A percentile compares a stretch with the other conserved stretches of the same genome.
These are phyloP conservation scores for Piaya cayana DNA, from an alignment of 2,113 vertebrate species.

Conservation along the genomic window DNA sequence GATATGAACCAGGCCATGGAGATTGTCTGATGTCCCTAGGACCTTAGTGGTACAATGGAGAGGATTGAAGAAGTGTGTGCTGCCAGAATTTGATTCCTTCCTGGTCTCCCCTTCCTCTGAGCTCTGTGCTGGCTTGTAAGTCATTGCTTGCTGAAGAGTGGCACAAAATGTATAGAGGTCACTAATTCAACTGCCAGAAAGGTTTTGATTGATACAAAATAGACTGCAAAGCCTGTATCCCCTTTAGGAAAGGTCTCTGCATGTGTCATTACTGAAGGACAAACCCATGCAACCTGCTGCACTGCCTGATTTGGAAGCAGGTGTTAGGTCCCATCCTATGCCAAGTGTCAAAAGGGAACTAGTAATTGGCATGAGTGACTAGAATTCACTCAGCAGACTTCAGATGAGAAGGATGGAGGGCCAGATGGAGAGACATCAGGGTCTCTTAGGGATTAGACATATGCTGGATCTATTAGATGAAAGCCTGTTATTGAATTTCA, in stretches of 20 bases:
- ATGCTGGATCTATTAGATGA: neutral
- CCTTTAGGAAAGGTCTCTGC: neutral
- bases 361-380: neutral
- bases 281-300: neutral
- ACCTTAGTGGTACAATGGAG: neutral
- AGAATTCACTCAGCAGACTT: neutral
- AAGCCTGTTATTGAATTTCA: neutral
- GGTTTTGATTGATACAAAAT: neutral
- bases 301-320: neutral
- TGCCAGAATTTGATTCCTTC: neutral
- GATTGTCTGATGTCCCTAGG: neutral
- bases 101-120: neutral
- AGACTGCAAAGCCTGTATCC: neutral
- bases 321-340: neutral
- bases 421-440: neutral
- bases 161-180: neutral
- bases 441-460: neutral
- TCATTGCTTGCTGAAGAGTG: neutral
- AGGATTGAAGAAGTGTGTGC: neutral
- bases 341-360: neutral
- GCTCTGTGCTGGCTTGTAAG: neutral
- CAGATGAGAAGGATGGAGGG: neutral
- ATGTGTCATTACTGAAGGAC: neutral
- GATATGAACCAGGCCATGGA: neutral
- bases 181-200: neutral